Evolutionary conservation across 1,140 invertebrate genomes (phyloP), one percentile per base, ranked within the genome.

Genomic region (Camponotus pennsylvanicus): DNA sequence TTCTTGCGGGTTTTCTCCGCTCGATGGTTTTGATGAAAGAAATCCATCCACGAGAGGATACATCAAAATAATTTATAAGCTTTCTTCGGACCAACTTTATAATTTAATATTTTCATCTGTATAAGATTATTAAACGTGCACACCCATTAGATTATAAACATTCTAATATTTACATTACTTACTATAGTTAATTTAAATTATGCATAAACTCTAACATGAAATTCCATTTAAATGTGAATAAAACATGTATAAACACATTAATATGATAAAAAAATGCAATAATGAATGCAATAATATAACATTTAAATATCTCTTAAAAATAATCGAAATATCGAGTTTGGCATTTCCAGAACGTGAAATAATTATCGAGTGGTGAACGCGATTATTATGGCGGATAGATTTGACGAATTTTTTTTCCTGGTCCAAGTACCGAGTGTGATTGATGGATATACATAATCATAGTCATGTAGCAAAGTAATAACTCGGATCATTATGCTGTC

Each of bases 401-500:
- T 27, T 18, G 57, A 42, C 27, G 37, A 27, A 77, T 63, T 61
- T 66, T 52, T 63, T 66, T 7, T n/a, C 18, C 7, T 27, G 32
- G 13, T 66, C 55, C 59, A 73, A 78, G 67, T 73, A 85, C 52
- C 66, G 66, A 40, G 27, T 40, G 37, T 88, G 88, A 88, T 88
- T 83, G 88, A 89, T 76, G 69, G 70, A 88, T 71, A 57, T 34
- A 49, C 42, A 64, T 76, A 88, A 89, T 80, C 75, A 85, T 80
- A 61, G 69, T 61, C 75, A 64, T 49, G 86, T 21, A 18, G 76
- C 59, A 76, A n/a, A 86, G 77, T 86, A 78, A 73, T 78, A 86
- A 89, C 59, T 80, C 55, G 85, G 82, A 82, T 88, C 88, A 89
- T 82, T 76, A 55, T 32, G 71, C 69, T 76, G 86, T 88, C 86